Evolutionary conservation across 2,888 invertebrate species (phyloP).

Genomic region (Coecobrya sp.): DNA sequence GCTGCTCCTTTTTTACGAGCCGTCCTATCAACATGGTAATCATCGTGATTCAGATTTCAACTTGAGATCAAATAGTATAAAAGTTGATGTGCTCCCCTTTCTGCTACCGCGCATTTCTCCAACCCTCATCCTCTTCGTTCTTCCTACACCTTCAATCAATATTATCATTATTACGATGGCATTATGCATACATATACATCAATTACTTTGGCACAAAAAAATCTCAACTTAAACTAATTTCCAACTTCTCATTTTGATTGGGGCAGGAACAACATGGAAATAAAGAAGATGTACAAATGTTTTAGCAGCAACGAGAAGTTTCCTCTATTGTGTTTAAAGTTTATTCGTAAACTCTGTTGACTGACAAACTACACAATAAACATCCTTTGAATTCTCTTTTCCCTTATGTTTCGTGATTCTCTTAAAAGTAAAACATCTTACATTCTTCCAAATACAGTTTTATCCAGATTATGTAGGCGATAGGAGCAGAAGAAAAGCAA

Average conservation of each 20-base stretch:
- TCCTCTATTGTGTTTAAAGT: no score
- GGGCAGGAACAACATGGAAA: not conserved
- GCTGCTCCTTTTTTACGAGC: conserved; percentile 71
- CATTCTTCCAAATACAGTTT: no score
- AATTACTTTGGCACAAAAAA: conserved; percentile 44
- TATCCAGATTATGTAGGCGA: no score
- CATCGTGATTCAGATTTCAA: conserved; percentile 75
- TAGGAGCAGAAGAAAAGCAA: no score
- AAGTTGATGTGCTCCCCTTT: conserved; percentile 58
- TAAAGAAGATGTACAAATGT: not conserved
- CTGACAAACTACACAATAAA: no score
- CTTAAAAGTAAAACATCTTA: no score
- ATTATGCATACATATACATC: conserved; percentile 71
- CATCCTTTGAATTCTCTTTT: no score
- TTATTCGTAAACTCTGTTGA: no score
- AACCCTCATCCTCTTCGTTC: conserved; percentile 1
- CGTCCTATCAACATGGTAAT: conserved; percentile 78
- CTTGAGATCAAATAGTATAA: conserved; percentile 60
- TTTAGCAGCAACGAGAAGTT: not conserved
- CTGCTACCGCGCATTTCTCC: conserved; percentile 69
- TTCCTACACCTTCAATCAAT: conserved; percentile 72
- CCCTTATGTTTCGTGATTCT: no score
- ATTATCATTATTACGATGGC: conserved; percentile 69
- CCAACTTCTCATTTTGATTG: conserved; percentile 46
- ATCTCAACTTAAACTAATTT: conserved; percentile 68